These are phyloP conservation scores for Pontoporia blainvillei DNA, from an alignment of 2,113 vertebrate genomes.

Conservation along the genomic window DNA sequence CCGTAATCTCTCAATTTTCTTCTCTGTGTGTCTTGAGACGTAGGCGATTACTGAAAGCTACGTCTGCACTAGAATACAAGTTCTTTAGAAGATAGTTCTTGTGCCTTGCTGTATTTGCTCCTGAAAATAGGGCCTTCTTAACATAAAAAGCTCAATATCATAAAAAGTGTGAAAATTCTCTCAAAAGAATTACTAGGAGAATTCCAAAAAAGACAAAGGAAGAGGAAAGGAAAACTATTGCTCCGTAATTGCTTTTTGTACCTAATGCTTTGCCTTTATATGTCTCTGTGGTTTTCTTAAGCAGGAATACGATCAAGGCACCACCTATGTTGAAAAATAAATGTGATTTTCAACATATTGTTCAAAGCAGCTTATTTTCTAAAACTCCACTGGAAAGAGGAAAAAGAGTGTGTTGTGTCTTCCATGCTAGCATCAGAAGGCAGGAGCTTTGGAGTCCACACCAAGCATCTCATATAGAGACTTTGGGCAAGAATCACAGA, in stretches of 20 bases:
- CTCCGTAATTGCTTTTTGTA: not conserved
- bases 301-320: not conserved
- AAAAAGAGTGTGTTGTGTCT: not conserved
- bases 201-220: not conserved
- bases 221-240: not conserved
- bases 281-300: not conserved
- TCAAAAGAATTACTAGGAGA: not conserved
- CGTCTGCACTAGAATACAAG: not conserved
- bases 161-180: not conserved
- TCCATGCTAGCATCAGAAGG: not conserved
- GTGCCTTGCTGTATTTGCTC: not conserved
- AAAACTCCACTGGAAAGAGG: not conserved
- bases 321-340: not conserved
- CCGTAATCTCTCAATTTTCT: not conserved
- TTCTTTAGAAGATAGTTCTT: not conserved
- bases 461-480: conserved; percentile 10
- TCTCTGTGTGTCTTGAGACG: not conserved
- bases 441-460: not conserved
- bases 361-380: not conserved
- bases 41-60: not conserved
- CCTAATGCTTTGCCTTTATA: not conserved
- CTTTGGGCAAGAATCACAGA: not conserved
- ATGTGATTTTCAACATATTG: not conserved
- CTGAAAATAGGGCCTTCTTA: not conserved
- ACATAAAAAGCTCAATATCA: not conserved